These are phyloP conservation scores for Dreissena rostriformis DNA, from an alignment of 1,140 invertebrate genomes.

Conservation along the genomic window DNA sequence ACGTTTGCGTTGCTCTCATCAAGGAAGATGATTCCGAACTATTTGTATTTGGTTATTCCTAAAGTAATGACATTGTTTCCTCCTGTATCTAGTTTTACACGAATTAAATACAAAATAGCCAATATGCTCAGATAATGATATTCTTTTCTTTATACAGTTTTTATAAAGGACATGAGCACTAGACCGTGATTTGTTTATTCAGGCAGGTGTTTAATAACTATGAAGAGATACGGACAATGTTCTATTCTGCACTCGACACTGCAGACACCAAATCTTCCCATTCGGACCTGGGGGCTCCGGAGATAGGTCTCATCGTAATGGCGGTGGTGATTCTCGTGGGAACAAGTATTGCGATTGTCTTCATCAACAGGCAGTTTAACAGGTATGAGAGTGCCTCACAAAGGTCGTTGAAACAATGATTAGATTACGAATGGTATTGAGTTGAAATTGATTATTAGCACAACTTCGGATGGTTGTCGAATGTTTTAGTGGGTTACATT, in stretches of 20 bases:
- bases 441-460: too few relatives aligned
- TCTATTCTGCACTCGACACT: not conserved
- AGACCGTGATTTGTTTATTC: not conserved
- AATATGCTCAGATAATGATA: too few relatives aligned
- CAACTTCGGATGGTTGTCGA: too few relatives aligned
- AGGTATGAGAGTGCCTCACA: conserved; percentile 28
- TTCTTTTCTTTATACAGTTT: not conserved
- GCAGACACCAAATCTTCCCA: not conserved
- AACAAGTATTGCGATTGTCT: conserved; percentile 28
- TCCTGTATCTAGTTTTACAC: not conserved
- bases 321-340: conserved; percentile 48
- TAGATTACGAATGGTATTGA: too few relatives aligned
- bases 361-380: conserved; percentile 41
- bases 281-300: not conserved
- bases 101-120: too few relatives aligned
- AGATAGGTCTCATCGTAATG: conserved; percentile 43
- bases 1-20: too few relatives aligned
- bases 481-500: too few relatives aligned
- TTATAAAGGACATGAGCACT: not conserved
- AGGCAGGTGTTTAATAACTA: conserved; percentile 20
- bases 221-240: conserved; percentile 26
- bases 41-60: not conserved
- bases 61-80: not conserved
- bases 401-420: too few relatives aligned
- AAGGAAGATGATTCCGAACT: not conserved